Evolutionary conservation across 2,888 invertebrate species (phyloP), one percentile per base, ranked within the genome.

Genomic region (Argyra leucocephala): DNA sequence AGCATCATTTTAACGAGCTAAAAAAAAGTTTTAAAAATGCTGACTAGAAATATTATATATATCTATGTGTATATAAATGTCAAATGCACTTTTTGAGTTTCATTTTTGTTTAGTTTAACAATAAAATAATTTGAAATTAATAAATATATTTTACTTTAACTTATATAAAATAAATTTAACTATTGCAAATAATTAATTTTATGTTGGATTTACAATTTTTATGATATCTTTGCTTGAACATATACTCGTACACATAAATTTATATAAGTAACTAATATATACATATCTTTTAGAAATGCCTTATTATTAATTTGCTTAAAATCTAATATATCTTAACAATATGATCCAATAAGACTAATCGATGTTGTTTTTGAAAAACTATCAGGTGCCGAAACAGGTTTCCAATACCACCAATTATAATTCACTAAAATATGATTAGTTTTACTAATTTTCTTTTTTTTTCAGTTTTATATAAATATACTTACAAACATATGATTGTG

Each of bases 361-460:
- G 85, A 83, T 67, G 77, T 81, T 72, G 82, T 81, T 64, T 80
- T 85, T 70, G 85, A 81, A 74, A 81, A 85, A 76, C 82, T 80
- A 68, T 82, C 81, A 62, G 88, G 85, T 69, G 85, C 81, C 75
- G 88, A 88, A 66, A 85, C 80, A 31, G 88, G 87, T 73, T 86
- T 82, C 88, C 88, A 89, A 73, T 88, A 89, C 84, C 88, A 86
- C 87, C 88, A 89, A 76, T 88, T 88, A 76, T 88, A 89, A 81
- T 85, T 87, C 72, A 89, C 88, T 89, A 76, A 21, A 82, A 81
- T 59, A 61, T n/a, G n/a, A n/a, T n/a, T n/a, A n/a, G n/a, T n/a
- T 64, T 59, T 64, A 37, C 12, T 57, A 22, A 21, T 26, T 48
- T 10, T 26, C 22, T 57, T 24, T 64, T 48, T 22, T 31, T 31